Percentiles rank a stretch among this genome's conserved stretches.
Evolutionary conservation across 1,140 invertebrate species (phyloP).

Genomic region (Streblospio benedicti): DNA sequence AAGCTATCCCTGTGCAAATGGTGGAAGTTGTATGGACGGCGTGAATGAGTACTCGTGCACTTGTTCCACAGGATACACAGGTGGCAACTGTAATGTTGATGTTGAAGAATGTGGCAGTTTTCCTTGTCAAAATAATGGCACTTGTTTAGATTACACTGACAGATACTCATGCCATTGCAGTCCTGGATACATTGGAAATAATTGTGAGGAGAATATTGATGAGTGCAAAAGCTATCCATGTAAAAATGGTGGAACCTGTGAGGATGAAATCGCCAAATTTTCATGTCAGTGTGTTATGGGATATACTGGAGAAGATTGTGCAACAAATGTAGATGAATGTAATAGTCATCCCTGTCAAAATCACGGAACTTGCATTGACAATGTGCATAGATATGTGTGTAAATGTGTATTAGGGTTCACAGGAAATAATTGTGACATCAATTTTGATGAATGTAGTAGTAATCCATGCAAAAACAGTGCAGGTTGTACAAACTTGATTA

Average conservation of each 20-base stretch:
- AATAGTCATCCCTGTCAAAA: constrained; percentile 18
- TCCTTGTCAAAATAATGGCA: constrained; percentile 86
- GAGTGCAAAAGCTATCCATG: constrained; percentile 74
- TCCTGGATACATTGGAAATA: constrained; percentile 87
- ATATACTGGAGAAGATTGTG: constrained; percentile 1
- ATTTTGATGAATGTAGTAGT: constrained; percentile 88
- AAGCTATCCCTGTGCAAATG: constrained; percentile 5
- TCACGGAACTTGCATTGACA: constrained; percentile 35
- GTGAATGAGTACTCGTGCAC: background rate
- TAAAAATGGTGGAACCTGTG: constrained; percentile 74
- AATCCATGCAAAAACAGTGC: constrained; percentile 86
- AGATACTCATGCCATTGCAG: constrained; percentile 61
- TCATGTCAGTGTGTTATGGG: constrained; percentile 7
- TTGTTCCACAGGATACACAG: constrained; percentile 1
- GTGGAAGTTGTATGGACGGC: constrained; percentile 2
- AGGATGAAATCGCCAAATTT: constrained; percentile 22
- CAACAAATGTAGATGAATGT: constrained; percentile 62
- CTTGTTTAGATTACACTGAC: constrained; percentile 60
- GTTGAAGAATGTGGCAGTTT: constrained; percentile 67
- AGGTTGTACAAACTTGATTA: constrained; percentile 66
- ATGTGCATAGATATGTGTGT: too few species aligned
- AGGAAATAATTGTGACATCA: constrained; percentile 52
- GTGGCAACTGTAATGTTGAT: background rate
- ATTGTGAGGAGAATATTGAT: constrained; percentile 91
- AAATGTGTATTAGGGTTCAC: constrained; percentile 7